Evolutionary conservation across 2,797 vertebrate genomes (phyloP).

Genomic region (Myotis myotis): DNA sequence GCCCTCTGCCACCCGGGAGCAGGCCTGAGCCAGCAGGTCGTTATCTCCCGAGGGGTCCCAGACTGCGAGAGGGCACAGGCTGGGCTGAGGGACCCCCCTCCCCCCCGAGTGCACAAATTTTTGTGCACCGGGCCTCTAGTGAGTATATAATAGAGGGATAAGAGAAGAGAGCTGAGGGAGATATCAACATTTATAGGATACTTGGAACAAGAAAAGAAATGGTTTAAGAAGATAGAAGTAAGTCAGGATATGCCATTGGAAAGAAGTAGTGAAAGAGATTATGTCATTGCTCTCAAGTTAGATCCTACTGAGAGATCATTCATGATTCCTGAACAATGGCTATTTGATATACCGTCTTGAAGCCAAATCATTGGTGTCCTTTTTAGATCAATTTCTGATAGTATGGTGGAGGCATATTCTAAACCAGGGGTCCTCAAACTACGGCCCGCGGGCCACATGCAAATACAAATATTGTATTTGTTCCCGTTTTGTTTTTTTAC

Average conservation of each 20-base stretch:
- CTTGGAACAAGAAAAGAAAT: conserved; percentile 18
- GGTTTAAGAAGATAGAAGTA: neutral
- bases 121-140: too few species aligned
- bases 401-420: neutral
- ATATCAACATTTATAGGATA: neutral
- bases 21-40: too few species aligned
- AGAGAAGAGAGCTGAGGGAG: neutral
- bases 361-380: neutral
- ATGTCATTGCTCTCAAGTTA: neutral
- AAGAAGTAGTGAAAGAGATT: neutral
- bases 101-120: too few species aligned
- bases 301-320: neutral
- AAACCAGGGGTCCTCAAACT: neutral
- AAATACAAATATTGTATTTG: too few species aligned
- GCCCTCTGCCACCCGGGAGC: too few species aligned
- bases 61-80: too few species aligned
- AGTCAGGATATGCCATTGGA: neutral
- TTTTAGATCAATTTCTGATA: conserved; percentile 3
- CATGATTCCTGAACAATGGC: conserved; percentile 21
- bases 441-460: too few species aligned
- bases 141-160: neutral
- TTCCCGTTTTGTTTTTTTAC: too few species aligned
- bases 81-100: too few species aligned
- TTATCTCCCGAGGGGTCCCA: too few species aligned
- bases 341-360: neutral